A percentile compares a stretch with the other conserved stretches of the same genome.
Conservation (phyloP, 2,797 vertebrate species). For the Phrynocephalus forsythii region DNA sequence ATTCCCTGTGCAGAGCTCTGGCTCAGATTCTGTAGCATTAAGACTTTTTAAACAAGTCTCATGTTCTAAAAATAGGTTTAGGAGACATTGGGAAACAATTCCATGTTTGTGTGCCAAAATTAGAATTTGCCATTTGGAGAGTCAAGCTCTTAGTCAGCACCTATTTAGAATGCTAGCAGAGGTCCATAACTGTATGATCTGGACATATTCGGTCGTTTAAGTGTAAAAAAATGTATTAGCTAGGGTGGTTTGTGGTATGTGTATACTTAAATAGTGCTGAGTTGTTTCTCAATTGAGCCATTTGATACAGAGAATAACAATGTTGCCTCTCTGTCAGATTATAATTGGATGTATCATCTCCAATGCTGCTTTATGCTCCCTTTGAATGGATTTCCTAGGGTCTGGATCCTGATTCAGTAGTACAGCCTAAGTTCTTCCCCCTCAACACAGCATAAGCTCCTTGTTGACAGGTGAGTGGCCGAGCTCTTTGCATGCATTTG, state of each 20-base stretch:
- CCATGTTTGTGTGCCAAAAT: neutral
- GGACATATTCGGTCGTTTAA: conserved; percentile 19
- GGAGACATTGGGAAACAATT: conserved; percentile 10
- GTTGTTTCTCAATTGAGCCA: conserved; percentile 52
- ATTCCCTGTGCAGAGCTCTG: neutral
- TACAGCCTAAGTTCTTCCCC: neutral
- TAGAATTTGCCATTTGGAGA: neutral
- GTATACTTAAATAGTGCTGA: conserved; percentile 61
- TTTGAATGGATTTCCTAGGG: neutral
- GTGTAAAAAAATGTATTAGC: conserved; percentile 58
- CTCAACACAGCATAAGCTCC: neutral
- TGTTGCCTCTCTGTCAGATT: conserved; percentile 43
- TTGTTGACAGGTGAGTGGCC: neutral
- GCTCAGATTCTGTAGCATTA: neutral
- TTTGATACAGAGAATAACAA: conserved; percentile 43
- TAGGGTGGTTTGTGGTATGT: neutral
- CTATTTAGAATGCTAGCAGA: neutral
- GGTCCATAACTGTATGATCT: neutral
- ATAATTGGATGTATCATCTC: neutral
- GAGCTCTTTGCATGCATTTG: neutral
- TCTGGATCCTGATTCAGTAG: neutral
- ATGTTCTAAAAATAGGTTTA: neutral
- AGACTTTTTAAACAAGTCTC: neutral
- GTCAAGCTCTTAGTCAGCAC: neutral
- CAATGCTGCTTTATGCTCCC: neutral